These are phyloP conservation scores for Gasterosteus nipponicus DNA, from an alignment of 2,113 vertebrate genomes.

Conservation along the genomic window DNA sequence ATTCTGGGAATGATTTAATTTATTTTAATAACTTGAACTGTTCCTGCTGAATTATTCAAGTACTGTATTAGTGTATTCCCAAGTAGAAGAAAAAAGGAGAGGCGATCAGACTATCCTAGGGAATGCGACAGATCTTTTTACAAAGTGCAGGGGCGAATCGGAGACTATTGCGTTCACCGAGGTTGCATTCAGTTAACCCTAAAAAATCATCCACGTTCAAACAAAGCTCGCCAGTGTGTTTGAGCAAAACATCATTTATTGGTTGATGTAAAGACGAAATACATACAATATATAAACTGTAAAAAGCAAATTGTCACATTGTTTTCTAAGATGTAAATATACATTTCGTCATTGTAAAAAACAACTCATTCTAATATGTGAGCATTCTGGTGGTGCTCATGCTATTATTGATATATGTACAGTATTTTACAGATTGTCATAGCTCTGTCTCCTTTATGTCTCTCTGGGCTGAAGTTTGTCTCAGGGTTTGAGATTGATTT, in stretches of 20 bases:
- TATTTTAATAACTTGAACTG: too few species aligned
- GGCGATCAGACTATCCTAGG: not conserved
- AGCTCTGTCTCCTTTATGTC: constrained; percentile 78
- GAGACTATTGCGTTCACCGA: not conserved
- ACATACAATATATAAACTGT: constrained; percentile 1
- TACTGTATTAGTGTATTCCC: not conserved
- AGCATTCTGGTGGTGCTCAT: not conserved
- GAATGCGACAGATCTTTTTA: not conserved
- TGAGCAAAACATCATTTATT: constrained; percentile 60
- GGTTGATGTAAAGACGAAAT: constrained; percentile 11
- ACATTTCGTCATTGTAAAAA: not conserved
- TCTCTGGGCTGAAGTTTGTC: not conserved
- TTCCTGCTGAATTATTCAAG: not conserved
- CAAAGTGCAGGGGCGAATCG: not conserved
- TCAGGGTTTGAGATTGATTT: constrained; percentile 8
- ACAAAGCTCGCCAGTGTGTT: not conserved
- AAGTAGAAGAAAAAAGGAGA: not conserved
- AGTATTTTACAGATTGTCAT: constrained; percentile 24
- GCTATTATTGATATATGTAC: not conserved
- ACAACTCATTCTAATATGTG: not conserved
- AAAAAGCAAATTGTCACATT: constrained; percentile 12
- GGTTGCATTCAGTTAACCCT: not conserved
- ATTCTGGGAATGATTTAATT: not conserved
- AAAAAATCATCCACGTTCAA: constrained; percentile 10
- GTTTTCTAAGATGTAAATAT: constrained; percentile 10